These are phyloP conservation scores for Amphimallon solstitiale DNA, from an alignment of 2,888 invertebrate genomes.

Conservation along the genomic window DNA sequence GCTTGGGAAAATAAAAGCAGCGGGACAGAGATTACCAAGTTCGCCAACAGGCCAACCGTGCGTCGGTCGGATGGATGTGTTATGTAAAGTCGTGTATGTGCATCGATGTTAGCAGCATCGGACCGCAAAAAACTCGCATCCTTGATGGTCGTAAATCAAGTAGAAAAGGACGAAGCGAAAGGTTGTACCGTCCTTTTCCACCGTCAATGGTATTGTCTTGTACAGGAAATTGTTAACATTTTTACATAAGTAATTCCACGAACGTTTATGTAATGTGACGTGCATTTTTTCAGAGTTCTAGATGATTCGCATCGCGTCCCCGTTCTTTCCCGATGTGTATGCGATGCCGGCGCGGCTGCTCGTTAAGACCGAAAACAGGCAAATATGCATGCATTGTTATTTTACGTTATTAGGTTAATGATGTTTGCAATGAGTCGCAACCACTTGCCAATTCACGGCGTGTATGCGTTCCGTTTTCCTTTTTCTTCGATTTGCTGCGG, in stretches of 20 bases:
- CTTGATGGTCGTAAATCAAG: constrained; percentile 18
- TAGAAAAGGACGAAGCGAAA: neutral
- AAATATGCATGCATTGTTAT: constrained; percentile 12
- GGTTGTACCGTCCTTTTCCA: neutral
- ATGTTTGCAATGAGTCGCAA: constrained; percentile 5
- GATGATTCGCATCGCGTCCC: constrained; percentile 2
- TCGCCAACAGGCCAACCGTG: no score
- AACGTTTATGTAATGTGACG: constrained; percentile 19
- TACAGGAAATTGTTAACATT: constrained; percentile 33
- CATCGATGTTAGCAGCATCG: neutral
- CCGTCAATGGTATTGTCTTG: neutral
- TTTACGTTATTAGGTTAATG: constrained; percentile 29
- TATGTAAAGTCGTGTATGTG: constrained; percentile 7
- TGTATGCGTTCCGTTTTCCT: neutral
- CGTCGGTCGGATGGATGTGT: neutral
- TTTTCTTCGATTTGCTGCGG: constrained; percentile 8
- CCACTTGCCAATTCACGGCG: neutral
- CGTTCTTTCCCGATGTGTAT: neutral
- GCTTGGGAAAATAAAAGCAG: neutral
- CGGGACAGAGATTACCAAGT: neutral
- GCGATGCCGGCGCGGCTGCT: neutral
- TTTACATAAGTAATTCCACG: constrained; percentile 24
- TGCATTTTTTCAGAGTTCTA: constrained; percentile 15
- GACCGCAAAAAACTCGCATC: constrained; percentile 17
- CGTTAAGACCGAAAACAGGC: constrained; percentile 9